A percentile compares a stretch with the other conserved stretches of the same genome.
These are phyloP conservation scores for Malaclemys terrapin DNA, from an alignment of 2,113 vertebrate genomes.

Conservation along the genomic window DNA sequence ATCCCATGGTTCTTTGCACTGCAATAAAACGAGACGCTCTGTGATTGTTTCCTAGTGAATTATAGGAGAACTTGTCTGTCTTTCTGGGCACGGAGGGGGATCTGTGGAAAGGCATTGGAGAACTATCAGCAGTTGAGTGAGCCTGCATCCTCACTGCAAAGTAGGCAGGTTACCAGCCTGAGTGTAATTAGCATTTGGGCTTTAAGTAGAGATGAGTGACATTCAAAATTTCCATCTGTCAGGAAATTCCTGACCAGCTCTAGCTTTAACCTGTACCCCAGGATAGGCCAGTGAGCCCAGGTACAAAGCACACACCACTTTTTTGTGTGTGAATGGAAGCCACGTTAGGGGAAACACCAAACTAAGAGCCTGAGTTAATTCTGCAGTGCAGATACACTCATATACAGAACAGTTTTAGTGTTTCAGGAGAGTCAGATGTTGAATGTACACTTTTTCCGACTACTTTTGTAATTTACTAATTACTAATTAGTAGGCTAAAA, in stretches of 20 bases:
- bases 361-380: neutral
- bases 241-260: neutral
- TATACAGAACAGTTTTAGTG: neutral
- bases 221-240: neutral
- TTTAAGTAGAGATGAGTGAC: neutral
- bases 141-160: neutral
- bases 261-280: neutral
- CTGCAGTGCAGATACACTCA: neutral
- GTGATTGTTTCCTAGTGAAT: neutral
- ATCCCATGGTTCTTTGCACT: neutral
- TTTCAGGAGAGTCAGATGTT: neutral
- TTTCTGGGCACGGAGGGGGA: accelerated
- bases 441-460: neutral
- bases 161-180: neutral
- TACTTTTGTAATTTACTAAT: neutral
- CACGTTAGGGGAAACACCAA: neutral
- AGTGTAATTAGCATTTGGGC: neutral
- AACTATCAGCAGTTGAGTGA: neutral
- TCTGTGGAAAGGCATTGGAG: neutral
- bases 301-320: neutral
- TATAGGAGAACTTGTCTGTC: neutral
- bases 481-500: neutral
- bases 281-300: too few species aligned
- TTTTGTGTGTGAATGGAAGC: neutral
- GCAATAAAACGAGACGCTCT: neutral